phyloP scores from a whole-genome alignment of 2,797 vertebrate species.

The Nyctalus aviator region DNA sequence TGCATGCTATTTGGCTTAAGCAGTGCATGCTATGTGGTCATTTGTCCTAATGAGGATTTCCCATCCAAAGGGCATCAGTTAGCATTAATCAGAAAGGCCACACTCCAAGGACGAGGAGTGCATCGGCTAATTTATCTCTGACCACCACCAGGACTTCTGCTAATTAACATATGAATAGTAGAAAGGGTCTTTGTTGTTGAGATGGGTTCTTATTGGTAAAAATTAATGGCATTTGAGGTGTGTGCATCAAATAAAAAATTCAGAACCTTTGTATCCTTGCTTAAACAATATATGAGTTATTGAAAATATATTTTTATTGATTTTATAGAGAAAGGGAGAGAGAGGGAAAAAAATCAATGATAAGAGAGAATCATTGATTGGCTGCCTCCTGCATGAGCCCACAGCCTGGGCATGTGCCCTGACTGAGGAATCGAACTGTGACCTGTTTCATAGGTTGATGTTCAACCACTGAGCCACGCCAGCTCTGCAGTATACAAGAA shows the following conservation, averaged over 20 bases:
- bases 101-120: background rate
- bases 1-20: background rate
- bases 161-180: background rate
- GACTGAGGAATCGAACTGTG: too few species aligned
- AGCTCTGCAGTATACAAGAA: background rate
- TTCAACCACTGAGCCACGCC: too few species aligned
- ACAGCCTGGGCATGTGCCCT: too few species aligned
- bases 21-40: background rate
- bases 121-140: background rate
- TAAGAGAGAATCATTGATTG: too few species aligned
- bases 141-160: background rate
- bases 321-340: too few species aligned
- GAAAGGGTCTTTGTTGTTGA: background rate
- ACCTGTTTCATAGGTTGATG: too few species aligned
- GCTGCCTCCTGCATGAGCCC: too few species aligned
- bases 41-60: background rate
- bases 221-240: slow-evolving; percentile 22
- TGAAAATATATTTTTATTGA: too few species aligned
- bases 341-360: too few species aligned
- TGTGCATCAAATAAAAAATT: background rate
- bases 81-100: background rate
- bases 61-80: background rate
- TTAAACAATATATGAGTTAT: background rate
- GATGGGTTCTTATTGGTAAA: background rate
- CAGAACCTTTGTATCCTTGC: background rate